Evolutionary conservation across 2,797 vertebrate species (phyloP).

Genomic region (Odontamblyopus lacepedii): DNA sequence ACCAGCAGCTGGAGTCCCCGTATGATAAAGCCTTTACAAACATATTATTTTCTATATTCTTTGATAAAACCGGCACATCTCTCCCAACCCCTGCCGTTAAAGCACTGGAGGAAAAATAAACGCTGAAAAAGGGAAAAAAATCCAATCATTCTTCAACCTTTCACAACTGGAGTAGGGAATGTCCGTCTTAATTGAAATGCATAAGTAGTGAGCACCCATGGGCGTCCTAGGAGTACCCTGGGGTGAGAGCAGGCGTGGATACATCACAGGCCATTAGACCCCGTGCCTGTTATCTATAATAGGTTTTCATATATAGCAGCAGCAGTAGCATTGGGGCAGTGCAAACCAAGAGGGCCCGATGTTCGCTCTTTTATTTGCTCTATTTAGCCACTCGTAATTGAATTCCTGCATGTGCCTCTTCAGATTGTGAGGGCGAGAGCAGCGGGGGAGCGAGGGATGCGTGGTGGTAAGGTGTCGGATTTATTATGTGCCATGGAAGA

Average conservation of each 20-base stretch:
- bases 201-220: slow-evolving; percentile 34
- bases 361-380: slow-evolving; percentile 54
- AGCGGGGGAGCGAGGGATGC: slow-evolving; percentile 1
- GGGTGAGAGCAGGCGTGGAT: slow-evolving; percentile 44
- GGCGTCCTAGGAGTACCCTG: slow-evolving; percentile 34
- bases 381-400: slow-evolving; percentile 59
- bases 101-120: too few species aligned
- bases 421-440: slow-evolving; percentile 2
- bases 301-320: slow-evolving; percentile 51
- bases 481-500: background rate
- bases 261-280: slow-evolving; percentile 58
- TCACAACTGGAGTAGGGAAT: slow-evolving; percentile 46
- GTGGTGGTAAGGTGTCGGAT: background rate
- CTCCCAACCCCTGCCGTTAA: too few species aligned
- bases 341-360: slow-evolving; percentile 38
- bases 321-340: slow-evolving; percentile 50
- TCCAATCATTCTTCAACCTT: slow-evolving; percentile 22
- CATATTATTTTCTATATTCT: too few species aligned
- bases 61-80: too few species aligned
- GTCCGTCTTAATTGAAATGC: slow-evolving; percentile 61
- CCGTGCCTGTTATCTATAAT: slow-evolving; percentile 68
- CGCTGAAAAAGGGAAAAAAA: slow-evolving; percentile 10
- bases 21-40: too few species aligned
- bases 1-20: too few species aligned
- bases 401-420: slow-evolving; percentile 51